These are phyloP conservation scores for Nematostella vectensis DNA, from an alignment of 92 coral and sea anemone species.

Conservation along the genomic window DNA sequence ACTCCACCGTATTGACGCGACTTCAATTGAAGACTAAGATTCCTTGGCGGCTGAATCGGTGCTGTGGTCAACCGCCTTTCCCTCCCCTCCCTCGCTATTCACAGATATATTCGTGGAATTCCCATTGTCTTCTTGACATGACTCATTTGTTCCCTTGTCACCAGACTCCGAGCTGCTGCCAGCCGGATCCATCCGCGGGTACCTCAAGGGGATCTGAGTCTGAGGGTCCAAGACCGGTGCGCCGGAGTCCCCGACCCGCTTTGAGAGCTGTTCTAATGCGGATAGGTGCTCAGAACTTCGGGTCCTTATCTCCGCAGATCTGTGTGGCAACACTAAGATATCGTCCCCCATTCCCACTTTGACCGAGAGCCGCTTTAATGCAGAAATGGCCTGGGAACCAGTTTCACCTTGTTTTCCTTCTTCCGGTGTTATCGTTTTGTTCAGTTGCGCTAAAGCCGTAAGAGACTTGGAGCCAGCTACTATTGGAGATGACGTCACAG, in stretches of 20 bases:
- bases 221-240: slow-evolving; percentile 19
- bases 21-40: too few relatives aligned
- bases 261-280: slow-evolving; percentile 36
- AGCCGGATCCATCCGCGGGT: slow-evolving; percentile 1
- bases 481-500: neutral
- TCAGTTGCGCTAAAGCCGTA: slow-evolving; percentile 36
- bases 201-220: slow-evolving; percentile 6
- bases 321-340: slow-evolving; percentile 4
- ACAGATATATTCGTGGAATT: too few relatives aligned
- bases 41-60: too few relatives aligned
- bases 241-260: slow-evolving; percentile 20
- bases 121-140: too few relatives aligned
- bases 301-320: slow-evolving; percentile 6
- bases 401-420: slow-evolving; percentile 27
- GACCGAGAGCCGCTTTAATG: slow-evolving; percentile 47
- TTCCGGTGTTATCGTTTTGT: slow-evolving; percentile 4
- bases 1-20: too few relatives aligned
- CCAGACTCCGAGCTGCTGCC: too few relatives aligned
- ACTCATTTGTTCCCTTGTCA: too few relatives aligned
- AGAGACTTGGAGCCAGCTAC: slow-evolving; percentile 20
- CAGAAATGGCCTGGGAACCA: slow-evolving; percentile 60
- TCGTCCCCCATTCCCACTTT: slow-evolving; percentile 42
- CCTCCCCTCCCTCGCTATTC: too few relatives aligned
- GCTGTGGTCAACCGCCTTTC: too few relatives aligned
- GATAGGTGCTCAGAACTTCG: slow-evolving; percentile 29